These are phyloP conservation scores for Ashinkailepas kermadecensis DNA, from an alignment of 2,888 invertebrate species.

Conservation along the genomic window DNA sequence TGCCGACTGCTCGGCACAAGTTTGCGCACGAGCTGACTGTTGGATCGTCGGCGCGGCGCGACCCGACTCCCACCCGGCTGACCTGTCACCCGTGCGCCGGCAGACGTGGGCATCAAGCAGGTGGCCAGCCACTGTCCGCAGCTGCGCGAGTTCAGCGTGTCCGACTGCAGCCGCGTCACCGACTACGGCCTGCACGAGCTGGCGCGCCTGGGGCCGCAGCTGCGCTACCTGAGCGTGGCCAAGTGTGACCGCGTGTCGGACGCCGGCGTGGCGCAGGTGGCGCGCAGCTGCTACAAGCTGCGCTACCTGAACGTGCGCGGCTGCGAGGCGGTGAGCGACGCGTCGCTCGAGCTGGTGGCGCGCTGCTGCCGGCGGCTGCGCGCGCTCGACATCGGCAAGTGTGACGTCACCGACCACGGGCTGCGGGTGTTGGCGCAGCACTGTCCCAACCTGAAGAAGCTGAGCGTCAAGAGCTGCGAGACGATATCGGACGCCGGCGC, in stretches of 20 bases:
- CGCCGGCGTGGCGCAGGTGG: slow-evolving; percentile 77
- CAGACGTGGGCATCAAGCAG: slow-evolving; percentile 82
- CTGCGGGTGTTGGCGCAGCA: slow-evolving; percentile 75
- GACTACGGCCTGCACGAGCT: slow-evolving; percentile 86
- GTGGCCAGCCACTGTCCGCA: slow-evolving; percentile 79
- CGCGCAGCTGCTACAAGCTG: slow-evolving; percentile 71
- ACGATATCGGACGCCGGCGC: slow-evolving; percentile 81
- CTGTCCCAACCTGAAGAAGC: slow-evolving; percentile 80
- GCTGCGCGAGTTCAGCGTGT: slow-evolving; percentile 77
- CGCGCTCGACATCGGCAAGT: slow-evolving; percentile 84
- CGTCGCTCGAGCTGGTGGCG: slow-evolving; percentile 76
- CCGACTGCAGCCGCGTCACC: slow-evolving; percentile 80
- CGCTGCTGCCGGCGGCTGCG: slow-evolving; percentile 74
- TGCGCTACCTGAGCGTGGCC: slow-evolving; percentile 85
- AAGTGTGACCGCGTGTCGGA: slow-evolving; percentile 82
- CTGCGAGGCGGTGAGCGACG: slow-evolving; percentile 89
- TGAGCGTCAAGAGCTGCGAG: slow-evolving; percentile 84
- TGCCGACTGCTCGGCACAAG: background rate
- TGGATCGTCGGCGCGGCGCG: background rate
- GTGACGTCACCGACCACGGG: slow-evolving; percentile 85
- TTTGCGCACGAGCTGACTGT: background rate
- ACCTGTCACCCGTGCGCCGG: slow-evolving; percentile 30
- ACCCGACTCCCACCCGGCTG: background rate
- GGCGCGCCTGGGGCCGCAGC: slow-evolving; percentile 72
- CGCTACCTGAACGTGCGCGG: slow-evolving; percentile 80